Base-by-base conservation (phyloP, 2,888 invertebrate genomes). In the Gonocerus acuteangulatus region DNA sequence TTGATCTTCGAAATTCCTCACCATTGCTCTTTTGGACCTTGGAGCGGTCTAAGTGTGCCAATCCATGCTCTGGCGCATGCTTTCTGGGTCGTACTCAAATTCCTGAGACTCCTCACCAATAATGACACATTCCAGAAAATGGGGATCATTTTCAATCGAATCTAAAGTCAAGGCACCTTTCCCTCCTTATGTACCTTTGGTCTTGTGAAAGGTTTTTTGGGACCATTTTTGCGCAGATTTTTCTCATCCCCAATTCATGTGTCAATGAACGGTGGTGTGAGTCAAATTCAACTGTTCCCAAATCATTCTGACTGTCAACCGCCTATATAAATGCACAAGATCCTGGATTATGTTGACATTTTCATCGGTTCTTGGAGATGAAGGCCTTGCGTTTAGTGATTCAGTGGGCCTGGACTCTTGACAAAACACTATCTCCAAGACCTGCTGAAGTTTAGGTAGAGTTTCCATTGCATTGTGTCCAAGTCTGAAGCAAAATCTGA, bases 401-500 rank as follows among this genome's bases (percentile, higher is more conserved):
- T 15, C 2, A 51, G 11, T 18, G 51, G 11, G 62, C 62, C 57
- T 63, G 63, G 48, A 45, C 61, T 39, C 48, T 64, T 62, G 63
- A 68, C 21, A 34, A 32, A 18, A 59, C 48, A 59, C 39, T 48
- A n/a, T 42, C 44, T 42, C 44, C 44, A 13, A 68, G 56, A 60
- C 49, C 54, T 66, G 63, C 32, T 62, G 51, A 60, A 66, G 62
- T 64, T 67, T 67, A 58, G 59, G 47, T 62, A 65, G 63, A 49
- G 61, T 67, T 64, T 67, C 62, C 42, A 60, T 67, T 60, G 64
- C 60, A 68, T 63, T 68, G 48, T 66, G 67, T 9, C 62, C 61
- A 65, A 66, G 67, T 63, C 63, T 65, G 63, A 67, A 67, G 54
- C 66, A 65, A 62, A 68, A 67, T 48, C 54, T 59, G 60, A 66